Conservation (phyloP, 2,797 vertebrate genomes). For the Ciconia nigra region DNA sequence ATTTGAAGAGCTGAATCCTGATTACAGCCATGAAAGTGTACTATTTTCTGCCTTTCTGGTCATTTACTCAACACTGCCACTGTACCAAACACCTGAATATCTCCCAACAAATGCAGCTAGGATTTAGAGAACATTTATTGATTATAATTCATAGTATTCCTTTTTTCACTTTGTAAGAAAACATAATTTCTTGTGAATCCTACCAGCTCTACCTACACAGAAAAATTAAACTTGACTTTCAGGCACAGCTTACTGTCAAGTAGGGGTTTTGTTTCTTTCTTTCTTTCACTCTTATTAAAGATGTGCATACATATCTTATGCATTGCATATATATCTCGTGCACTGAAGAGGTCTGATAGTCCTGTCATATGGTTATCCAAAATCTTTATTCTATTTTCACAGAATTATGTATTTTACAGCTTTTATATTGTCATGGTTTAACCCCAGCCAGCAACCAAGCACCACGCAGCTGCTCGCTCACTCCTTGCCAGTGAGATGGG, state of each 20-base stretch:
- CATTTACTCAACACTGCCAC: background rate
- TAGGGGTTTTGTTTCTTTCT: background rate
- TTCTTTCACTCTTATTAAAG: background rate
- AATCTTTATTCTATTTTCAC: background rate
- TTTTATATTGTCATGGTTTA: background rate
- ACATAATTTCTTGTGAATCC: background rate
- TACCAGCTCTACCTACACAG: background rate
- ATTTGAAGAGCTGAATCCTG: background rate
- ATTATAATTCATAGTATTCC: background rate
- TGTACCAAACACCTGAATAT: background rate
- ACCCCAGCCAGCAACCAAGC: too few species aligned
- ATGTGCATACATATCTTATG: background rate
- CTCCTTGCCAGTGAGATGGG: too few species aligned
- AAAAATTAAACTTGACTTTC: background rate
- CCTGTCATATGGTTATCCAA: background rate
- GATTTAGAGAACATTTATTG: background rate
- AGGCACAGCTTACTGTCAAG: background rate
- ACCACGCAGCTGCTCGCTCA: too few species aligned
- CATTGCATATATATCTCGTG: too few species aligned
- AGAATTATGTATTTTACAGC: background rate
- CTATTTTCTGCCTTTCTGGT: background rate
- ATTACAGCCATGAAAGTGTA: background rate
- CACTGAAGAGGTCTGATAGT: background rate
- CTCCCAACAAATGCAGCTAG: background rate
- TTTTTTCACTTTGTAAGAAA: background rate